Conservation (phyloP, 2,113 vertebrate species). For the Suricata suricatta region DNA sequence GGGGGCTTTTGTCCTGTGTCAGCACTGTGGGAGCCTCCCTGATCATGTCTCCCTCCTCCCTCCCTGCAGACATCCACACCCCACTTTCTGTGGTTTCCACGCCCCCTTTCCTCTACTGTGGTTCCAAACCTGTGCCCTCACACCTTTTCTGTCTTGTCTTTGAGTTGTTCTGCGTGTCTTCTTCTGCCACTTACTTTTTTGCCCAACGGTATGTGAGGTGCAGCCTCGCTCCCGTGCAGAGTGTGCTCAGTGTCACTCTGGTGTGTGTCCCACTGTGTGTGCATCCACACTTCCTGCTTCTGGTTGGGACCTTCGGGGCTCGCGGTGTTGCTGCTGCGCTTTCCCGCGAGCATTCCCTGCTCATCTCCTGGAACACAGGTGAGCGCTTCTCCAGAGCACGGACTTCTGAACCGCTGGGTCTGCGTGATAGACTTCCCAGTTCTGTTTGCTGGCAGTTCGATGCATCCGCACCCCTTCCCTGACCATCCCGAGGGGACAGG, state of each 20-base stretch:
- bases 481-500: neutral
- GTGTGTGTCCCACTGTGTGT: neutral
- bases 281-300: neutral
- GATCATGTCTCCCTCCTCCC: no score
- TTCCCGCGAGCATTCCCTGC: neutral
- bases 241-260: neutral
- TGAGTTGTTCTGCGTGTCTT: rapidly evolving
- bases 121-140: rapidly evolving
- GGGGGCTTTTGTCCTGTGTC: neutral
- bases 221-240: no score
- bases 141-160: neutral
- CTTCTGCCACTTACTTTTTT: neutral
- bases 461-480: neutral
- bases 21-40: neutral
- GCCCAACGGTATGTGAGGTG: rapidly evolving
- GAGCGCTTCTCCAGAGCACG: neutral
- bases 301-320: neutral
- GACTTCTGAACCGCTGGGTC: neutral
- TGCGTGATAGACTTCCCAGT: neutral
- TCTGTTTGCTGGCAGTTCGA: neutral
- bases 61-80: rapidly evolving
- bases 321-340: neutral
- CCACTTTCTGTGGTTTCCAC: no score
- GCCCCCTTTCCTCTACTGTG: neutral
- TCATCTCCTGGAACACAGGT: neutral